Percentiles rank a stretch among this genome's conserved stretches.
phyloP scores from a whole-genome alignment of 2,113 vertebrate genomes.

The Pollachius pollachius region DNA sequence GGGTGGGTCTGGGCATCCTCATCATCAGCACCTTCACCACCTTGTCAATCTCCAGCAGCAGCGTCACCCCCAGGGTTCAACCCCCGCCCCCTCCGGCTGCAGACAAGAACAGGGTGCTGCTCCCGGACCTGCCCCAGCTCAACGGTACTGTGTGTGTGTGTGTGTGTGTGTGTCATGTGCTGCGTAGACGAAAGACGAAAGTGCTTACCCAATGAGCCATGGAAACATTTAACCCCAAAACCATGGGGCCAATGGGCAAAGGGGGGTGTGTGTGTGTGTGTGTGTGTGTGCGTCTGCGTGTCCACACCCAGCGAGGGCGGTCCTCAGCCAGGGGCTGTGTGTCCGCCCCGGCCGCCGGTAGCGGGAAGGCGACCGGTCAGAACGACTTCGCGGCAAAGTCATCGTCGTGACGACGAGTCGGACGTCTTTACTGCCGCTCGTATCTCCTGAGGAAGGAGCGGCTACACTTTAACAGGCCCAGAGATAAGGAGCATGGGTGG shows the following conservation, averaged over 20 bases:
- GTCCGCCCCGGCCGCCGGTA: too few species aligned
- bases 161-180: neutral
- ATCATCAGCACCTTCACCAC: conserved; percentile 92
- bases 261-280: too few species aligned
- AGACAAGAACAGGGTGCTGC: conserved; percentile 42
- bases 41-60: conserved; percentile 75
- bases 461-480: conserved; percentile 9
- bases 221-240: neutral
- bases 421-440: conserved; percentile 38
- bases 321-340: too few species aligned
- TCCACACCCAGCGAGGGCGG: neutral
- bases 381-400: conserved; percentile 11
- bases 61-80: conserved; percentile 45
- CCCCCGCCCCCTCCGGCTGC: conserved; percentile 51
- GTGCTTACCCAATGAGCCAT: conserved; percentile 49
- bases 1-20: conserved; percentile 90
- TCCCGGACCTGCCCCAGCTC: conserved; percentile 45
- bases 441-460: conserved; percentile 30
- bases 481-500: conserved; percentile 3
- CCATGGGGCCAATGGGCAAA: too few species aligned
- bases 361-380: too few species aligned
- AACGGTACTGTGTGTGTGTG: neutral
- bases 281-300: neutral
- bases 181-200: conserved; percentile 44
- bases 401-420: neutral